Evolutionary conservation across 2,888 invertebrate genomes (phyloP).

Genomic region (Monopis laevigella): DNA sequence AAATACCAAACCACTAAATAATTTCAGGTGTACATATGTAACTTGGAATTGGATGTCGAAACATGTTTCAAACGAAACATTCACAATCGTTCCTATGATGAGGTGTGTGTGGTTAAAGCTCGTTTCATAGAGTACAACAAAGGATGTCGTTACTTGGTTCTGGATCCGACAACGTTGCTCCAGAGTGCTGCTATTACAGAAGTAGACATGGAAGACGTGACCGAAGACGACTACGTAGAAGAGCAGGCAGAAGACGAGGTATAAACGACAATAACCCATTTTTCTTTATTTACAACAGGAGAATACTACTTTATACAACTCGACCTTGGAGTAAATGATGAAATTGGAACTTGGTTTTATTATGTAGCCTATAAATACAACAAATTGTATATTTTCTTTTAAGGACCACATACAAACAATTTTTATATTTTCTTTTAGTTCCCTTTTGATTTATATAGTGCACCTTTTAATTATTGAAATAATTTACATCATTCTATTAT

Average conservation of each 20-base stretch:
- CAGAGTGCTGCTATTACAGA: slow-evolving; percentile 86
- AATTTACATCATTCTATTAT: no score
- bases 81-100: slow-evolving; percentile 80
- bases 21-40: slow-evolving; percentile 86
- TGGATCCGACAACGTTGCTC: slow-evolving; percentile 85
- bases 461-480: no score
- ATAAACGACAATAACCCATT: no score
- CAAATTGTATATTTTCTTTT: no score
- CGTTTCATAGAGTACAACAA: slow-evolving; percentile 81
- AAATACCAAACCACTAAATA: not conserved
- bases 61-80: slow-evolving; percentile 85
- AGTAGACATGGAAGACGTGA: slow-evolving; percentile 85
- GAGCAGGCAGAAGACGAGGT: slow-evolving; percentile 51
- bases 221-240: slow-evolving; percentile 48
- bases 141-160: slow-evolving; percentile 76
- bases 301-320: no score
- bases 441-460: no score
- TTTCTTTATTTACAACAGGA: no score
- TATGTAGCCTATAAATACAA: no score
- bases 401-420: no score
- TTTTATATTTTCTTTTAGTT: no score
- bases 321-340: no score
- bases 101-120: slow-evolving; percentile 77
- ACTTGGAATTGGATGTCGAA: slow-evolving; percentile 83
- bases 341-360: no score